Evolutionary conservation across 2,888 invertebrate species (phyloP).

Genomic region (Drosophila suboccidentalis): DNA sequence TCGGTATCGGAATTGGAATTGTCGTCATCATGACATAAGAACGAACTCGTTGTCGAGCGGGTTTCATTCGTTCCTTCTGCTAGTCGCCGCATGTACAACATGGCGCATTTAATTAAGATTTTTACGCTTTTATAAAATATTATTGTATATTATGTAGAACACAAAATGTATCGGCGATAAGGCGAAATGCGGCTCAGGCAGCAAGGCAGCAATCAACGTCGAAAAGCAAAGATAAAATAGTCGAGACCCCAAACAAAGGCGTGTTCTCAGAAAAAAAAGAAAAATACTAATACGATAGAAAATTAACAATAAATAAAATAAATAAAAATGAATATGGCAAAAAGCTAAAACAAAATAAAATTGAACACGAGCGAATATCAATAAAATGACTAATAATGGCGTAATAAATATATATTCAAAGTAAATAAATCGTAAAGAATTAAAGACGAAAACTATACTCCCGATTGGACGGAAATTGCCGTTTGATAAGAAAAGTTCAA

Average conservation of each 20-base stretch:
- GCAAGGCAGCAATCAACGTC: neutral
- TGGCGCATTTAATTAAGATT: constrained; percentile 64
- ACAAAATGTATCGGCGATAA: constrained; percentile 47
- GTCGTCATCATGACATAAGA: constrained; percentile 62
- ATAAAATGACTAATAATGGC: constrained; percentile 61
- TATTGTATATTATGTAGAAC: constrained; percentile 27
- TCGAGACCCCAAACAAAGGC: constrained; percentile 55
- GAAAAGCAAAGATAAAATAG: constrained; percentile 33
- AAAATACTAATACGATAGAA: constrained; percentile 6
- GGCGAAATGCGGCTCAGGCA: constrained; percentile 11
- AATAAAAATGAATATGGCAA: constrained; percentile 12
- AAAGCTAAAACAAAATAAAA: constrained; percentile 19
- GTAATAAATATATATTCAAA: neutral
- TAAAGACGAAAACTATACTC: neutral
- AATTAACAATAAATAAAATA: constrained; percentile 15
- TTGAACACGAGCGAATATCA: constrained; percentile 19
- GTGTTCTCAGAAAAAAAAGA: constrained; percentile 32
- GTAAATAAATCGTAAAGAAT: constrained; percentile 10
- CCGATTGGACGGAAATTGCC: neutral
- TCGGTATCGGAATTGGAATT: constrained; percentile 47
- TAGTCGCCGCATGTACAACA: constrained; percentile 20
- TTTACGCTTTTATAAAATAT: constrained; percentile 31
- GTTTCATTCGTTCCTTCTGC: neutral
- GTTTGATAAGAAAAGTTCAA: neutral
- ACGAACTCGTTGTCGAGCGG: constrained; percentile 16